A percentile compares a stretch with the other conserved stretches of the same genome.
Conservation (phyloP, 2,888 invertebrate genomes). For the Eupithecia exiguata region DNA sequence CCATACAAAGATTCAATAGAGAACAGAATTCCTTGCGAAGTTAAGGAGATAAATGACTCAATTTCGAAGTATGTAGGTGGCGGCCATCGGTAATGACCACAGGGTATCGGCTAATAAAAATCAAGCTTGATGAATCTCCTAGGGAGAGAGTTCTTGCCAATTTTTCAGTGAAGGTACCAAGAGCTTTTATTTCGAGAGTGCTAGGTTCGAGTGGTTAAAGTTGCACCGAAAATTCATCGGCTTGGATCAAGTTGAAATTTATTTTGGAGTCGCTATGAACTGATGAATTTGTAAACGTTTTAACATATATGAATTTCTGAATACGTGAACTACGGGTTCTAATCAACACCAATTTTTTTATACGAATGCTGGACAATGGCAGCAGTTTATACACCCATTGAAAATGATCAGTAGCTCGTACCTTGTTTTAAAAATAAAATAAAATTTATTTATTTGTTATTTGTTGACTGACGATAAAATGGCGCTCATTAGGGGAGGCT, state of each 20-base stretch:
- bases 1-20: constrained; percentile 39
- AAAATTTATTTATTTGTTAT: too few species aligned
- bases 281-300: background rate
- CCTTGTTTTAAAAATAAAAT: too few species aligned
- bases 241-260: background rate
- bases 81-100: constrained; percentile 51
- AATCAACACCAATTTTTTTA: background rate
- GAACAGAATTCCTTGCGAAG: constrained; percentile 35
- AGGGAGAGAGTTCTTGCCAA: constrained; percentile 29
- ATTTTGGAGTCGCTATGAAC: background rate
- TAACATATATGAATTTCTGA: background rate
- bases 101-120: constrained; percentile 48
- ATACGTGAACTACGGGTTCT: background rate
- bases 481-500: too few species aligned
- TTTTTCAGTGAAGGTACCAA: constrained; percentile 23
- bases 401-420: too few species aligned
- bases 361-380: too few species aligned
- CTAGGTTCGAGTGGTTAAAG: constrained; percentile 1
- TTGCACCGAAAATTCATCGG: background rate
- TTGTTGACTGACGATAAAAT: too few species aligned
- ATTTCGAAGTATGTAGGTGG: constrained; percentile 49
- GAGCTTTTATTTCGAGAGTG: constrained; percentile 13
- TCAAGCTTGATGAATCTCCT: constrained; percentile 49
- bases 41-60: constrained; percentile 57
- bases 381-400: too few species aligned